Percentiles rank a stretch among this genome's conserved stretches.
phyloP scores from a whole-genome alignment of 2,888 invertebrate genomes.

The Venusia cambrica region DNA sequence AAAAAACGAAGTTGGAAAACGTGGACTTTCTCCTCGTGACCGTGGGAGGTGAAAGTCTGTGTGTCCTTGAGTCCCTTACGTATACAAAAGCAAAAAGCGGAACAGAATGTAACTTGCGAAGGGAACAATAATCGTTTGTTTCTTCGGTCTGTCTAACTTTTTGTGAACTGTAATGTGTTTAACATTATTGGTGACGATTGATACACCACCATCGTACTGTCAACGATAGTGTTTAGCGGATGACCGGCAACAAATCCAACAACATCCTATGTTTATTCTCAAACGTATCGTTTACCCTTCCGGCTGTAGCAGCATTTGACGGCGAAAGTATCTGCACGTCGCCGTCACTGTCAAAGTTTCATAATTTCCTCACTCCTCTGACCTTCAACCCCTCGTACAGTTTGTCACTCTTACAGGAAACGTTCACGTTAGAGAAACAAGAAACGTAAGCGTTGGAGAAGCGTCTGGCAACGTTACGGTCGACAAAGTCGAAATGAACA shows the following conservation, averaged over 20 bases:
- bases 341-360: too few species aligned
- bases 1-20: conserved; percentile 44
- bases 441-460: not conserved
- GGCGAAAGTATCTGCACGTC: too few species aligned
- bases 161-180: too few species aligned
- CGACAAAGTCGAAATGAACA: conserved; percentile 43
- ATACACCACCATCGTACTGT: too few species aligned
- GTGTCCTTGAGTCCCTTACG: conserved; percentile 61
- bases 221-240: too few species aligned
- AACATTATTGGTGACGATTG: too few species aligned
- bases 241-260: too few species aligned
- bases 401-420: conserved; percentile 6
- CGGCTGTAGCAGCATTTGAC: too few species aligned
- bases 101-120: conserved; percentile 21
- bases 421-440: conserved; percentile 1
- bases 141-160: conserved; percentile 1
- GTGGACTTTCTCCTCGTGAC: conserved; percentile 62
- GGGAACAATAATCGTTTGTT: conserved; percentile 4
- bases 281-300: too few species aligned
- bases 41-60: conserved; percentile 69
- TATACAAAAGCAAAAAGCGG: conserved; percentile 45
- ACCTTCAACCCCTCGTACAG: conserved; percentile 11
- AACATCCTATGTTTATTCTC: too few species aligned
- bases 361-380: conserved; percentile 2
- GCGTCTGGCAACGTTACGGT: conserved; percentile 37